Conservation (phyloP, 2,888 invertebrate species). For the Matsumyia berberina region DNA sequence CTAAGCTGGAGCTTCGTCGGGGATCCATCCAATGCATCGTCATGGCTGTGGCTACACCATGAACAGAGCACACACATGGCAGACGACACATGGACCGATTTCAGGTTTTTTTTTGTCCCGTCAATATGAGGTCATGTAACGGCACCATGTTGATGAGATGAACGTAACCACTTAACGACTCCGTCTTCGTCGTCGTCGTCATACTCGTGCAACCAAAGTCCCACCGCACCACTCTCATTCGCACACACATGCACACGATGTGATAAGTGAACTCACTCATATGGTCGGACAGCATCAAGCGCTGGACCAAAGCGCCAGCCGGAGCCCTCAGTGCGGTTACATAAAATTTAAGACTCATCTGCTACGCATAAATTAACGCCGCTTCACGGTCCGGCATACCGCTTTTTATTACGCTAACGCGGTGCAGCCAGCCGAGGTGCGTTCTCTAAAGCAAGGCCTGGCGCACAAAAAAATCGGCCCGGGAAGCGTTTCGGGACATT, state of each 20-base stretch:
- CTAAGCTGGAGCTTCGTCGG: slow-evolving; percentile 16
- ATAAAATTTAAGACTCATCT: slow-evolving; percentile 75
- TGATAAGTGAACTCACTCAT: slow-evolving; percentile 70
- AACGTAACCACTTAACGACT: slow-evolving; percentile 71
- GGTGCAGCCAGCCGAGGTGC: slow-evolving; percentile 33
- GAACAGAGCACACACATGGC: slow-evolving; percentile 1
- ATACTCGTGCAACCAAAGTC: slow-evolving; percentile 28
- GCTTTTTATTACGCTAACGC: slow-evolving; percentile 41
- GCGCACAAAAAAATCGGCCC: too few relatives aligned
- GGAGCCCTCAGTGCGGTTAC: slow-evolving; percentile 52
- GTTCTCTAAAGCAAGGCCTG: not conserved
- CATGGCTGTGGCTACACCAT: not conserved
- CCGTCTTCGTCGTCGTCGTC: slow-evolving; percentile 42
- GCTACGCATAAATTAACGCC: slow-evolving; percentile 68
- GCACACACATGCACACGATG: slow-evolving; percentile 2
- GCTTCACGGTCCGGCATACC: slow-evolving; percentile 55
- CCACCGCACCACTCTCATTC: slow-evolving; percentile 26
- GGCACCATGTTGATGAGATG: slow-evolving; percentile 75
- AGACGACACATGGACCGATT: slow-evolving; percentile 31
- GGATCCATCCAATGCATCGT: slow-evolving; percentile 4
- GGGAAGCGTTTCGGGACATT: slow-evolving; percentile 16
- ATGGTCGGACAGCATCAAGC: slow-evolving; percentile 40
- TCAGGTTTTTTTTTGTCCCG: slow-evolving; percentile 48
- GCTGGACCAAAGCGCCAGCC: slow-evolving; percentile 20
- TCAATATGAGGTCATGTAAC: slow-evolving; percentile 75